phyloP scores from a whole-genome alignment of 2,888 invertebrate species.

The Galerucella nymphaeae region DNA sequence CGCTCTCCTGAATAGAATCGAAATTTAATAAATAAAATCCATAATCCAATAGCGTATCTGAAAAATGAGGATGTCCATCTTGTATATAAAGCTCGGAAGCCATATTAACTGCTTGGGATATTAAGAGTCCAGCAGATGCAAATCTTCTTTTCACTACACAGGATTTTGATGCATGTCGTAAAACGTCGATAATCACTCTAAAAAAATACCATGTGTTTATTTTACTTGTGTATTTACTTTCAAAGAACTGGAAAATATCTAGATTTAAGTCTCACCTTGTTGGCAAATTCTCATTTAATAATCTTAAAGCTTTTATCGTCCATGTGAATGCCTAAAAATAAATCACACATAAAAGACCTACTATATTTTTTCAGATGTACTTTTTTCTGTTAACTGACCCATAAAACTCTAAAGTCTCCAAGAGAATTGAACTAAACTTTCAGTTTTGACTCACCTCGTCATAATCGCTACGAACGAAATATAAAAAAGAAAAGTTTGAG shows the following conservation, averaged over 20 bases:
- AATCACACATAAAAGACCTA: background rate
- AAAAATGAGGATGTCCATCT: slow-evolving; percentile 81
- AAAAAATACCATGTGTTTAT: background rate
- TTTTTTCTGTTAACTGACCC: too few species aligned
- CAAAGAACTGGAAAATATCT: background rate
- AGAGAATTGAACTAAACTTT: too few species aligned
- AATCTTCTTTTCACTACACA: slow-evolving; percentile 92
- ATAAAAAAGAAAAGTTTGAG: slow-evolving; percentile 84
- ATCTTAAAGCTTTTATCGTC: slow-evolving; percentile 80
- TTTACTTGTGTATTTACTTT: too few species aligned
- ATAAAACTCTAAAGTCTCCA: too few species aligned
- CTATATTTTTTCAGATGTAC: too few species aligned
- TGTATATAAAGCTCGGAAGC: slow-evolving; percentile 73
- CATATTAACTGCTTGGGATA: slow-evolving; percentile 82
- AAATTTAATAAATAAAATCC: slow-evolving; percentile 92
- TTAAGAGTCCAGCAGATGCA: slow-evolving; percentile 82
- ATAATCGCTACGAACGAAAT: slow-evolving; percentile 88
- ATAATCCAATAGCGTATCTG: slow-evolving; percentile 87
- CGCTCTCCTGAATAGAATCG: slow-evolving; percentile 86
- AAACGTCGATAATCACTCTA: slow-evolving; percentile 81
- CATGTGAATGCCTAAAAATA: slow-evolving; percentile 64
- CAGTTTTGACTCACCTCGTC: slow-evolving; percentile 71
- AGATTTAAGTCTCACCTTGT: slow-evolving; percentile 66
- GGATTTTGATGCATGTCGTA: slow-evolving; percentile 88
- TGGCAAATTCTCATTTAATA: slow-evolving; percentile 73